Evolutionary conservation across 2,888 invertebrate species (phyloP).

Genomic region (Lasiommata megera): DNA sequence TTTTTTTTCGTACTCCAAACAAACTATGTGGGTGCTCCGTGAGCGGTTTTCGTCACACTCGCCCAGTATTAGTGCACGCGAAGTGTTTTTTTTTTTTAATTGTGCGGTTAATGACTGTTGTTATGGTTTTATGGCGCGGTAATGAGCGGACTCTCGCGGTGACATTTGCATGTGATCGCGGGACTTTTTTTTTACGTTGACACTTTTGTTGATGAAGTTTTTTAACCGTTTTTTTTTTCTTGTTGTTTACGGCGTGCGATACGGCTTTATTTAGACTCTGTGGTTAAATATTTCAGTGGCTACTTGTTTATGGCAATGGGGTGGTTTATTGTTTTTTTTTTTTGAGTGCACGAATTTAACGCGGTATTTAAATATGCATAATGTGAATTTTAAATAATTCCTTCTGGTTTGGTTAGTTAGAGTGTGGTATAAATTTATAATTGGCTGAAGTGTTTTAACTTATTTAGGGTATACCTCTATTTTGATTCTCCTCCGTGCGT

Average conservation of each 20-base stretch:
- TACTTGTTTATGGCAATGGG: constrained; percentile 69
- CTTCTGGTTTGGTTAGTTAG: background rate
- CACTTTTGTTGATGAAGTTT: constrained; percentile 71
- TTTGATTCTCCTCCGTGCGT: no score
- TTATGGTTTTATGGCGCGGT: constrained; percentile 75
- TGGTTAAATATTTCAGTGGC: constrained; percentile 75
- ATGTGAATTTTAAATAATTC: background rate
- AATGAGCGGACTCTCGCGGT: constrained; percentile 70
- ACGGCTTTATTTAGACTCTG: constrained; percentile 72
- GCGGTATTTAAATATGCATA: constrained; percentile 26
- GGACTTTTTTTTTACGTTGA: constrained; percentile 61
- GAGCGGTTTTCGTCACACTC: constrained; percentile 80
- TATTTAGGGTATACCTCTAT: no score
- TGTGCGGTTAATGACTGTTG: constrained; percentile 75
- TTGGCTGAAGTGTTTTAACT: no score
- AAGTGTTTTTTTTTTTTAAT: constrained; percentile 76
- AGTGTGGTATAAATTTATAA: no score
- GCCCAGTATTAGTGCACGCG: constrained; percentile 63
- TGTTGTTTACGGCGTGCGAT: constrained; percentile 62
- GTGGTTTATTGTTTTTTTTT: constrained; percentile 60
- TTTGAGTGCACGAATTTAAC: constrained; percentile 56
- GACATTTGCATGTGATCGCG: constrained; percentile 77
- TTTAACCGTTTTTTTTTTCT: constrained; percentile 60
- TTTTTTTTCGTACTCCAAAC: constrained; percentile 65
- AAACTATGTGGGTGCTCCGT: constrained; percentile 78